Evolutionary conservation across 1,140 invertebrate genomes (phyloP).

Genomic region (Brachionus angularis): DNA sequence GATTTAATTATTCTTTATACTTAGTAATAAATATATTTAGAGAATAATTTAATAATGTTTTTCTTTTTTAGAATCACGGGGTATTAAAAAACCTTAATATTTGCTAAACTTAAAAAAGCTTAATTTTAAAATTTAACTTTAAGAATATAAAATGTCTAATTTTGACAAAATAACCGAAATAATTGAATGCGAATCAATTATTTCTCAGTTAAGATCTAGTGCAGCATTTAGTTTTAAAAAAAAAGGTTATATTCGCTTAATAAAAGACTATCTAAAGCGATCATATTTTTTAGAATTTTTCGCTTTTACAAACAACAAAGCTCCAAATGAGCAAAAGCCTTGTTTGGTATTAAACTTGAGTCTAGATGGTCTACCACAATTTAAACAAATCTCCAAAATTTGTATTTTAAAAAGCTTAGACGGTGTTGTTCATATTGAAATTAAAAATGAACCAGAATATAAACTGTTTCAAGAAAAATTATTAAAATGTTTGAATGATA

Average conservation of each 20-base stretch:
- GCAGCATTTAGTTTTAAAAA: constrained; percentile 3
- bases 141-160: no score
- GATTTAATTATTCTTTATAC: no score
- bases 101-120: no score
- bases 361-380: neutral
- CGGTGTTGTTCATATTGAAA: neutral
- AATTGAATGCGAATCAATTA: constrained; percentile 33
- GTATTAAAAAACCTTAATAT: no score
- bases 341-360: neutral
- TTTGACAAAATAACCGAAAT: constrained; percentile 2
- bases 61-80: no score
- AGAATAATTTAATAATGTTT: no score
- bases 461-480: constrained; percentile 17
- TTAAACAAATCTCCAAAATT: neutral
- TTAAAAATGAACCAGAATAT: neutral
- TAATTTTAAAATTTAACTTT: no score
- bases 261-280: constrained; percentile 1
- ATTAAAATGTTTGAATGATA: constrained; percentile 10
- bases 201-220: neutral
- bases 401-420: neutral
- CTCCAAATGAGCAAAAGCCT: neutral
- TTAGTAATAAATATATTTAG: no score
- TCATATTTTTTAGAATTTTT: constrained; percentile 41
- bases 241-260: constrained; percentile 9
- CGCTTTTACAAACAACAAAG: neutral